Evolutionary conservation across 2,797 vertebrate species (phyloP).

Genomic region (Smutsia temminckii): DNA sequence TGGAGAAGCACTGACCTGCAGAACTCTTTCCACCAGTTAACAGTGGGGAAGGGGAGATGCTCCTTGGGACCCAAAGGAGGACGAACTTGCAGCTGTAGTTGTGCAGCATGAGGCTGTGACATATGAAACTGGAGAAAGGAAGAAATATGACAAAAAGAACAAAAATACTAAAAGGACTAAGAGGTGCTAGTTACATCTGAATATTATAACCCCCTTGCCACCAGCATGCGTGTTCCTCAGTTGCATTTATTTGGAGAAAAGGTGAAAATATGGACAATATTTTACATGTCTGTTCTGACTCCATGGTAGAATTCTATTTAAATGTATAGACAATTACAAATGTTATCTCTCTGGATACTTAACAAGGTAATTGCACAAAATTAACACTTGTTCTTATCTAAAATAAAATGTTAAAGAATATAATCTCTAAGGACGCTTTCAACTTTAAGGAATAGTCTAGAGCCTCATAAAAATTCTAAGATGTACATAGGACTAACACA

Average conservation of each 20-base stretch:
- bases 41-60: not conserved
- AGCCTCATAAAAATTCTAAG: not conserved
- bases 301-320: not conserved
- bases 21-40: not conserved
- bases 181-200: not conserved
- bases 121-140: not conserved
- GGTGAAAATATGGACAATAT: not conserved
- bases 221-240: accelerated
- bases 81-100: not conserved
- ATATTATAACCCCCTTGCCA: no score
- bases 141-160: not conserved
- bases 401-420: not conserved
- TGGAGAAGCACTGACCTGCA: not conserved
- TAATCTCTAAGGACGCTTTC: not conserved
- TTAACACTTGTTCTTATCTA: not conserved
- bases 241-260: not conserved
- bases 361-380: not conserved
- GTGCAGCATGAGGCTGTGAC: not conserved
- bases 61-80: not conserved
- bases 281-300: not conserved
- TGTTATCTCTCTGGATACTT: not conserved
- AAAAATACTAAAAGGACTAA: not conserved
- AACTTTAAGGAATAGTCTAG: not conserved
- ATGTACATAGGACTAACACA: not conserved
- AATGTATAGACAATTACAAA: not conserved